Evolutionary conservation across 2,113 vertebrate genomes (phyloP).

Genomic region (Nycticorax nycticorax): DNA sequence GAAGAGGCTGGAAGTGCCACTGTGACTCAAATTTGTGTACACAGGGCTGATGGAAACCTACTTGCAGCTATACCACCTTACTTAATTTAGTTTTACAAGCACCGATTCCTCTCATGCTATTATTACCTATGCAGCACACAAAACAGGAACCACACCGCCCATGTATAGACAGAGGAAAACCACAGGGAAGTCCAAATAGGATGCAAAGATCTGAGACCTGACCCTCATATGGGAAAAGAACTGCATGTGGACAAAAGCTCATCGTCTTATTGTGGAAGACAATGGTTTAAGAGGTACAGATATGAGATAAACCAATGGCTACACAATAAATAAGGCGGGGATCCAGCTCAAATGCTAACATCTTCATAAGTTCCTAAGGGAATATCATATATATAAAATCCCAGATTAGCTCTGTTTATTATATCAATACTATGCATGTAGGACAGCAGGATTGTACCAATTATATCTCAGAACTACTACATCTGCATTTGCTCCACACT

Average conservation of each 20-base stretch:
- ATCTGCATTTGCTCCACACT: neutral
- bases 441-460: neutral
- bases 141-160: neutral
- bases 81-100: slow-evolving; percentile 37
- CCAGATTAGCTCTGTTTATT: neutral
- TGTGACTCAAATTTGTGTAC: neutral
- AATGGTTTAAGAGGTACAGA: neutral
- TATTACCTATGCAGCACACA: neutral
- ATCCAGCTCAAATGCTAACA: neutral
- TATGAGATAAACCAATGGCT: neutral
- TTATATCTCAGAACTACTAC: neutral
- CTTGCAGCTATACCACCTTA: neutral
- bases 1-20: neutral
- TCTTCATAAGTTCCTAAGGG: neutral
- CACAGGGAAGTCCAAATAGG: neutral
- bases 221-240: neutral
- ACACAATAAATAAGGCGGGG: neutral
- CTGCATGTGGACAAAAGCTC: neutral
- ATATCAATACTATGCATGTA: rapidly evolving
- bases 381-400: neutral
- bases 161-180: neutral
- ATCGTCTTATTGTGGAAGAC: neutral
- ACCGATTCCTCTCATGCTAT: neutral
- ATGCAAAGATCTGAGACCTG: neutral
- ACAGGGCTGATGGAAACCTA: neutral